phyloP scores from a whole-genome alignment of 2,113 vertebrate genomes.

The Enhydra lutris region DNA sequence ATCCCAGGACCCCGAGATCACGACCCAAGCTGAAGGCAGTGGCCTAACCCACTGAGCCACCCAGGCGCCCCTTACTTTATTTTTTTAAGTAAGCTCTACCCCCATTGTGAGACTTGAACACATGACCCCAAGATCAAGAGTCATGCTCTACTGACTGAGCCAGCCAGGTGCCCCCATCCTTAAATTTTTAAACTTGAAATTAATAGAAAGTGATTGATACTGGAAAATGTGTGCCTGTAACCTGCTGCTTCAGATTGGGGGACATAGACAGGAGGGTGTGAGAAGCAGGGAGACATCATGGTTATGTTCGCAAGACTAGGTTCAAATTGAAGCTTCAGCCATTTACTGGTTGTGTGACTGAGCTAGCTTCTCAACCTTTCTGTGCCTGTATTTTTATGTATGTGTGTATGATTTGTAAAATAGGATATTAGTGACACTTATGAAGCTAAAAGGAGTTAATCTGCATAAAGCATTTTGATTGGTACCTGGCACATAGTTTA shows the following conservation, averaged over 20 bases:
- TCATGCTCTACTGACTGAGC: neutral
- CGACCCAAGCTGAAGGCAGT: too few species aligned
- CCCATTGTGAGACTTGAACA: neutral
- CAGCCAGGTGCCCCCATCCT: neutral
- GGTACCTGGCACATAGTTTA: neutral
- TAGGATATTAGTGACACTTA: neutral
- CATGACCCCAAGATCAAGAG: neutral
- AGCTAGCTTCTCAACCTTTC: neutral
- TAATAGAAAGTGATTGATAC: neutral
- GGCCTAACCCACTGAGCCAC: too few species aligned
- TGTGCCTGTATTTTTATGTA: neutral
- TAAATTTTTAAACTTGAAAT: neutral
- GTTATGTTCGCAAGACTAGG: neutral
- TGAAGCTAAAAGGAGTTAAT: neutral
- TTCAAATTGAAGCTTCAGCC: neutral
- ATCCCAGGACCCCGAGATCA: too few species aligned
- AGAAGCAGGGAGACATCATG: neutral
- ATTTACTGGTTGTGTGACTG: neutral
- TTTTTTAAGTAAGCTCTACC: neutral
- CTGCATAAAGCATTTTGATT: neutral
- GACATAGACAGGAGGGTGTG: neutral
- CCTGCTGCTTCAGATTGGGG: neutral
- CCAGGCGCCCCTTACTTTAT: too few species aligned
- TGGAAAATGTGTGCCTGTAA: neutral
- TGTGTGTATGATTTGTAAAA: neutral